Base-by-base conservation (phyloP, 2,113 vertebrate genomes). In the Halcyon senegalensis region DNA sequence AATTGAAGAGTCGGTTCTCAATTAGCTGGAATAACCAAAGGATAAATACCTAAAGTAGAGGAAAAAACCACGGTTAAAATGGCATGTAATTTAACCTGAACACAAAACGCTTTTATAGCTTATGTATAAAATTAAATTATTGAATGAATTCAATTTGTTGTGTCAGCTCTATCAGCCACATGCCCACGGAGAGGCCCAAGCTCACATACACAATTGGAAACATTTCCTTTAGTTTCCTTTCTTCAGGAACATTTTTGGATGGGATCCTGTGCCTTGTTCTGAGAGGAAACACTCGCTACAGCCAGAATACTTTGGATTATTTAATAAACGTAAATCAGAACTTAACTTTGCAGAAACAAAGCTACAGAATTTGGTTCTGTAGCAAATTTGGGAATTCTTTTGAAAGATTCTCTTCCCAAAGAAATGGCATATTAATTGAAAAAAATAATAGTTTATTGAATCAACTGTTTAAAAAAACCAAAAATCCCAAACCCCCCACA, bases 1-100 rank as follows among this genome's bases (percentile, higher is more conserved):
- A 96, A 92, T 48, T 74, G 80, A 86, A 86, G 55, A 89, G 39
- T 64, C 39, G 9, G 31, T 70, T 77, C 89, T 87, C 60, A 80
- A 87, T 68, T 87, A 89, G 41, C 41, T 39, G 39, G 69, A 33
- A 51, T 64, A 94, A 84, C 31, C 20, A 48, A 86, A 67, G 68
- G 56, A 89, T 59, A 94, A 77, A 91, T 70, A 78, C 16, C 31
- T 84, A 4, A 46, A 80, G 72, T 11, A 23, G 0, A 46, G 56
- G 6, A 74, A 87, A 86, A 76, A 43, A 43, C 43, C 9, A 39
- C 4, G 13, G 43, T 48, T 94, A 9, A 72, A 89, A 75, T 84
- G 20, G 9, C 39, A 33, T 13, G 30, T 68, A 37, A 69, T 88
- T 90, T 81, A 27, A 89, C 44, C 9, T 21, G n/a, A 92, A 44